Percentiles rank a stretch among this genome's conserved stretches.
Conservation (phyloP, 2,113 vertebrate species). For the Pampusana beccarii region DNA sequence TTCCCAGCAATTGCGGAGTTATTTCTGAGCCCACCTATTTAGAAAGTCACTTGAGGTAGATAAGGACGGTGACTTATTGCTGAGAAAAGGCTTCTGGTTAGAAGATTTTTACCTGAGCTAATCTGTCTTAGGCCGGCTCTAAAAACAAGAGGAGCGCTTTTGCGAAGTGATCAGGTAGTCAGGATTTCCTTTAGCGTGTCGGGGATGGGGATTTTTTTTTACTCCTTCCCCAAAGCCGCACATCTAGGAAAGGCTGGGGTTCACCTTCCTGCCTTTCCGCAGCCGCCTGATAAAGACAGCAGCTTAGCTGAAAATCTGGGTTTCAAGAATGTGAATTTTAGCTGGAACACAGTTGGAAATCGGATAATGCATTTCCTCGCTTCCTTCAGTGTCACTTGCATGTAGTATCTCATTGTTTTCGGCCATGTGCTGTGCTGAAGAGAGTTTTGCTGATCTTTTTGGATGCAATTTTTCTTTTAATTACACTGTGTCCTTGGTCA, state of each 20-base stretch:
- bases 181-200: not conserved
- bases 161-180: not conserved
- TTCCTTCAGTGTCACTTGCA: not conserved
- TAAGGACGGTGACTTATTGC: slow-evolving; percentile 47
- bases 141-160: slow-evolving; percentile 31
- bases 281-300: not conserved
- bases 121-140: slow-evolving; percentile 38
- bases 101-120: slow-evolving; percentile 44
- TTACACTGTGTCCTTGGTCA: not conserved
- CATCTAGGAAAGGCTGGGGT: not conserved
- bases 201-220: not conserved
- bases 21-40: slow-evolving; percentile 29
- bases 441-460: not conserved
- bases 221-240: not conserved
- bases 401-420: not conserved
- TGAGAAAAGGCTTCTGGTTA: slow-evolving; percentile 31
- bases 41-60: slow-evolving; percentile 44
- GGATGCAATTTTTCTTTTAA: not conserved
- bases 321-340: slow-evolving; percentile 6
- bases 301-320: not conserved
- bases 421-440: not conserved
- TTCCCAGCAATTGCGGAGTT: not conserved
- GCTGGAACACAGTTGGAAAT: not conserved
- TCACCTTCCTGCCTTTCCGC: not conserved
- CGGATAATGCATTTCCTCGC: not conserved